phyloP scores from a whole-genome alignment of 1,140 invertebrate species.

The Camponotus floridanus region DNA sequence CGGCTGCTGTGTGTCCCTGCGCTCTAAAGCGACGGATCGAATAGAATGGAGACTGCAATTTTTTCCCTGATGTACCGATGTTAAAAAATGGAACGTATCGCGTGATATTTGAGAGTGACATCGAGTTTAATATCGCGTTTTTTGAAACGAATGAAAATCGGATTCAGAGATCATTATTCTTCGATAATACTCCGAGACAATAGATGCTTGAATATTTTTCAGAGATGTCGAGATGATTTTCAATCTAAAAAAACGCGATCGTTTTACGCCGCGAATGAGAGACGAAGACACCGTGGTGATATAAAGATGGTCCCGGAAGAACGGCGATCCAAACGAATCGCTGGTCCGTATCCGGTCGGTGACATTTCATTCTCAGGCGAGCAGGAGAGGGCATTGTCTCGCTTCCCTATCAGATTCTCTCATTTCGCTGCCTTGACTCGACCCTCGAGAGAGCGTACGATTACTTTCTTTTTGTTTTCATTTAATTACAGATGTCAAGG shows the following conservation, averaged over 20 bases:
- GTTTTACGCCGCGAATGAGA: conserved; percentile 4
- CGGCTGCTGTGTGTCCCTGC: conserved; percentile 1
- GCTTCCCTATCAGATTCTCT: conserved; percentile 80
- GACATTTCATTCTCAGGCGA: conserved; percentile 81
- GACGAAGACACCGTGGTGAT: conserved; percentile 32
- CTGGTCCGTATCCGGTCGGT: conserved; percentile 77
- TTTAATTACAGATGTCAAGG: conserved; percentile 87
- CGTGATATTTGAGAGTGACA: background rate
- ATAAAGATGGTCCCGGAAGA: conserved; percentile 75
- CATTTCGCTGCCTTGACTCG: conserved; percentile 78
- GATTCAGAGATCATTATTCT: background rate
- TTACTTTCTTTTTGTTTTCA: conserved; percentile 86
- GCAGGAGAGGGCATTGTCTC: conserved; percentile 75
- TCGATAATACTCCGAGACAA: background rate
- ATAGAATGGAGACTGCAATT: conserved; percentile 33
- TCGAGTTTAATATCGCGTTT: background rate
- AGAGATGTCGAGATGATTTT: background rate
- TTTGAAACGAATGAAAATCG: background rate
- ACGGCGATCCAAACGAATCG: conserved; percentile 77
- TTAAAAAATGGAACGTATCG: background rate
- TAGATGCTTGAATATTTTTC: background rate
- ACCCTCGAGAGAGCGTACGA: conserved; percentile 83
- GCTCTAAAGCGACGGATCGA: conserved; percentile 34
- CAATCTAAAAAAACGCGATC: conserved; percentile 59
- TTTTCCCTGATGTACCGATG: background rate